Conservation (phyloP, 64 coral and sea anemone species). For the Dendrophyllia cribrosa region DNA sequence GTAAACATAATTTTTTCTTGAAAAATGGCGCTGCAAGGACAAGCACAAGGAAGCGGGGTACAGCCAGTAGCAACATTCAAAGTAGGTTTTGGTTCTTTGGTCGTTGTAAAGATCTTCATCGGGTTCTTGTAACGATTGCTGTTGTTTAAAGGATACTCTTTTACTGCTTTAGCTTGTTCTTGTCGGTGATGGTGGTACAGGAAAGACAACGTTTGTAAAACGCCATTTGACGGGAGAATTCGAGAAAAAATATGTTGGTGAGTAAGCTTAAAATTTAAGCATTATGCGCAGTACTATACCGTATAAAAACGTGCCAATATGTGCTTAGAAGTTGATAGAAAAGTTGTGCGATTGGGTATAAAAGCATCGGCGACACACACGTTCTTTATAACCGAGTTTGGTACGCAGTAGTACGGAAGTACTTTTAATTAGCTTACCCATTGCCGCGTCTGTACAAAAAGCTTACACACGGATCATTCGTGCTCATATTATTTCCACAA, state of each 20-base stretch:
- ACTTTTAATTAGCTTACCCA: too few species aligned
- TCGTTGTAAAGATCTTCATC: background rate
- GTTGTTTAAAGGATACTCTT: background rate
- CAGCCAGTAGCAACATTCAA: constrained; percentile 87
- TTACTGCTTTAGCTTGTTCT: constrained; percentile 84
- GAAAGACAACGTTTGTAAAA: constrained; percentile 98
- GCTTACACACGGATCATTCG: too few species aligned
- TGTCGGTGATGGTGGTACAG: constrained; percentile 98
- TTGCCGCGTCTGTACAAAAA: too few species aligned
- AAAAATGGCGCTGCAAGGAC: background rate
- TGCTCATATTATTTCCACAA: too few species aligned
- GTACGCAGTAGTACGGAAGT: too few species aligned
- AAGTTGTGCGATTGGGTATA: too few species aligned
- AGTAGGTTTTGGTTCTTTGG: constrained; percentile 32
- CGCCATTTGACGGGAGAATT: constrained; percentile 97
- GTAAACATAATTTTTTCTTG: background rate
- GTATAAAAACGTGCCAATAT: too few species aligned
- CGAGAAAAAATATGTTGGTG: constrained; percentile 99
- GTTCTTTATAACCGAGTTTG: too few species aligned
- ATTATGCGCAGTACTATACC: background rate
- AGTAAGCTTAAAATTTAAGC: constrained; percentile 16
- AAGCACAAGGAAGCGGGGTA: background rate
- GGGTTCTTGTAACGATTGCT: background rate
- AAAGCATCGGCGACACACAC: too few species aligned
- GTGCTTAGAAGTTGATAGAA: background rate